Percentiles rank a stretch among this genome's conserved stretches.
Evolutionary conservation across 2,113 vertebrate species (phyloP).

Genomic region (Corvus hawaiiensis): DNA sequence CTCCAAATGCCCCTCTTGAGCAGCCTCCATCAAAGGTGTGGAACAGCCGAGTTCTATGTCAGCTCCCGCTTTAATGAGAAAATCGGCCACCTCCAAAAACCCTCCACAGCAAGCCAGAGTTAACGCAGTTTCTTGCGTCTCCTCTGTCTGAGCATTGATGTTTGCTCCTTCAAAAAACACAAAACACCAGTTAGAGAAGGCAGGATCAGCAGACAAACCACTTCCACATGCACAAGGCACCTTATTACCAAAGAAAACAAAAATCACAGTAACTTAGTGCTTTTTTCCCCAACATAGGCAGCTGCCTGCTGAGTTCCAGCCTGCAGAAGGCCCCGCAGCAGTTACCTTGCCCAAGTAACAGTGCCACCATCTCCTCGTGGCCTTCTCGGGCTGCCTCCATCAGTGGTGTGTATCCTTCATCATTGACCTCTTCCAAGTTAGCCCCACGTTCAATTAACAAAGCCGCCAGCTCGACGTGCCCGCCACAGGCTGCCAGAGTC

Average conservation of each 20-base stretch:
- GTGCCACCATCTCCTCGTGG: conserved; percentile 98
- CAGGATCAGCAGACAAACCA: neutral
- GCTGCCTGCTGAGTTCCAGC: neutral
- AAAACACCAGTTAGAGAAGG: neutral
- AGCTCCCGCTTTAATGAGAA: conserved; percentile 96
- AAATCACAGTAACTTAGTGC: neutral
- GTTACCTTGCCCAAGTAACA: conserved; percentile 94
- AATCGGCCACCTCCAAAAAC: conserved; percentile 96
- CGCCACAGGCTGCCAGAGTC: conserved; percentile 94
- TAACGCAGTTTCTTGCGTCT: conserved; percentile 96
- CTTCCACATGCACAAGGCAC: neutral
- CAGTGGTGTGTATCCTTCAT: conserved; percentile 96
- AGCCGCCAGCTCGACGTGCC: conserved; percentile 94
- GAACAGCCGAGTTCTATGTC: conserved; percentile 98
- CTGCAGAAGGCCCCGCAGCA: accelerated
- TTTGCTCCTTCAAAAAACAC: conserved; percentile 84
- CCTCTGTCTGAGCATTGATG: conserved; percentile 98
- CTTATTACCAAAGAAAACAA: neutral
- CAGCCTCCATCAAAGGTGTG: conserved; percentile 97
- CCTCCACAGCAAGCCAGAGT: conserved; percentile 97
- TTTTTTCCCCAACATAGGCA: accelerated
- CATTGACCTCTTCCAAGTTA: conserved; percentile 97
- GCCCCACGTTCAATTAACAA: conserved; percentile 95
- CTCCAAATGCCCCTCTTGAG: conserved; percentile 96
- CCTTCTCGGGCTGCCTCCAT: conserved; percentile 99